These are phyloP conservation scores for Musca domestica DNA, from an alignment of 1,140 invertebrate species.

Conservation along the genomic window DNA sequence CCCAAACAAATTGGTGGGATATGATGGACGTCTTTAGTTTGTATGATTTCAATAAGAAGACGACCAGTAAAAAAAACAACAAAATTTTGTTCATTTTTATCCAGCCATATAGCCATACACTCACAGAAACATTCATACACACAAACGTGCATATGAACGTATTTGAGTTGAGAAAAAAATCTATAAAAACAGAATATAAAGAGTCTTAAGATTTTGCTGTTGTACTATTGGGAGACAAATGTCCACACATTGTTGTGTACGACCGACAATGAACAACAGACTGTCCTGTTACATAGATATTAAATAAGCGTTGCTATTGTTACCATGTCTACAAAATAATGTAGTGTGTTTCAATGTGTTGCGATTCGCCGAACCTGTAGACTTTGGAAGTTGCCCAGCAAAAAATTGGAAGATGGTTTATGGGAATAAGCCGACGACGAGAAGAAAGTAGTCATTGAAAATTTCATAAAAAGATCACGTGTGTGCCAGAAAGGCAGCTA, in stretches of 20 bases:
- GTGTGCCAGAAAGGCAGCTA: too few relatives aligned
- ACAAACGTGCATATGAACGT: not conserved
- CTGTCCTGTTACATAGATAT: too few relatives aligned
- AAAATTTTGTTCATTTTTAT: too few relatives aligned
- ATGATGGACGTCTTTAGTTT: not conserved
- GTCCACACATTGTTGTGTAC: not conserved
- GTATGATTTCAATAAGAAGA: not conserved
- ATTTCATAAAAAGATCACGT: too few relatives aligned
- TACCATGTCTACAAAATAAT: not conserved
- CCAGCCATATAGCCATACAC: not conserved
- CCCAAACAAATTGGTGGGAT: not conserved
- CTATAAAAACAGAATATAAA: not conserved
- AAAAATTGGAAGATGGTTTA: too few relatives aligned
- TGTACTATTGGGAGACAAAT: not conserved
- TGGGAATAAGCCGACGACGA: too few relatives aligned
- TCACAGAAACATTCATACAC: not conserved
- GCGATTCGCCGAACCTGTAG: too few relatives aligned
- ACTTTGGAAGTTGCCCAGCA: too few relatives aligned
- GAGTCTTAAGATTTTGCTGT: not conserved
- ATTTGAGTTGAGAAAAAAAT: not conserved
- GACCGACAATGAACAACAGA: not conserved
- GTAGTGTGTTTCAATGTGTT: not conserved
- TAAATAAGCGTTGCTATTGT: not conserved
- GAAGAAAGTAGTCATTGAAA: too few relatives aligned
- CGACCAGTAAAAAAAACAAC: not conserved